These are phyloP conservation scores for Cheilosia impressa DNA, from an alignment of 2,888 invertebrate genomes.

Conservation along the genomic window DNA sequence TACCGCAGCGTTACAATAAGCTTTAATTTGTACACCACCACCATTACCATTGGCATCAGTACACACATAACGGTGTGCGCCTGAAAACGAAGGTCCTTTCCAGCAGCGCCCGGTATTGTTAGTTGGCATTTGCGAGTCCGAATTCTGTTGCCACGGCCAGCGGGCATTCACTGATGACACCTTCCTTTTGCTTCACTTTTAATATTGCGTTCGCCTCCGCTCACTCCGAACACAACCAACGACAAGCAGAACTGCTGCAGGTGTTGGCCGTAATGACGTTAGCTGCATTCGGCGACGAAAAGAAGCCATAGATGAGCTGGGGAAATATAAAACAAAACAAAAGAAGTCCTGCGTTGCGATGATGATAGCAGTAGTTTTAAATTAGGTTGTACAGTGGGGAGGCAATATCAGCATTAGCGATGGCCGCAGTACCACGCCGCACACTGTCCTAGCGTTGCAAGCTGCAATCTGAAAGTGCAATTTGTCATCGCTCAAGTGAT, in stretches of 20 bases:
- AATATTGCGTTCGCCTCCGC: conserved; percentile 14
- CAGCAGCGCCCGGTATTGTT: conserved; percentile 37
- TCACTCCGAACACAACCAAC: conserved; percentile 4
- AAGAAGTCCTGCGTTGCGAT: conserved; percentile 42
- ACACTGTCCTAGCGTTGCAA: conserved; percentile 46
- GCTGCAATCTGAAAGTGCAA: conserved; percentile 63
- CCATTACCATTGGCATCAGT: not conserved
- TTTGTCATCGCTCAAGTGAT: conserved; percentile 65
- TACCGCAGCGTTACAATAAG: conserved; percentile 45
- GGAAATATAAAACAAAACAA: conserved; percentile 55
- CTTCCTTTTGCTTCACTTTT: conserved; percentile 54
- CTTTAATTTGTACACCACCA: conserved; percentile 55
- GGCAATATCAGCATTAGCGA: conserved; percentile 7
- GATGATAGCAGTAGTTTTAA: conserved; percentile 64
- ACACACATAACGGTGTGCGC: conserved; percentile 1
- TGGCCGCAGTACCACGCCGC: conserved; percentile 37
- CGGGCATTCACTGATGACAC: conserved; percentile 67
- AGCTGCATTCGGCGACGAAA: conserved; percentile 63
- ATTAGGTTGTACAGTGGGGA: conserved; percentile 53
- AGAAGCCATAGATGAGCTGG: conserved; percentile 24
- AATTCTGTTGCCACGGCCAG: conserved; percentile 34
- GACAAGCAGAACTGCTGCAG: conserved; percentile 63
- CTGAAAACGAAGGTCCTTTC: conserved; percentile 43
- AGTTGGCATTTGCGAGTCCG: conserved; percentile 38
- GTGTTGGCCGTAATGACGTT: conserved; percentile 72